Evolutionary conservation across 64 coral and sea anemone species (phyloP).

Genomic region (Stylophora pistillata): DNA sequence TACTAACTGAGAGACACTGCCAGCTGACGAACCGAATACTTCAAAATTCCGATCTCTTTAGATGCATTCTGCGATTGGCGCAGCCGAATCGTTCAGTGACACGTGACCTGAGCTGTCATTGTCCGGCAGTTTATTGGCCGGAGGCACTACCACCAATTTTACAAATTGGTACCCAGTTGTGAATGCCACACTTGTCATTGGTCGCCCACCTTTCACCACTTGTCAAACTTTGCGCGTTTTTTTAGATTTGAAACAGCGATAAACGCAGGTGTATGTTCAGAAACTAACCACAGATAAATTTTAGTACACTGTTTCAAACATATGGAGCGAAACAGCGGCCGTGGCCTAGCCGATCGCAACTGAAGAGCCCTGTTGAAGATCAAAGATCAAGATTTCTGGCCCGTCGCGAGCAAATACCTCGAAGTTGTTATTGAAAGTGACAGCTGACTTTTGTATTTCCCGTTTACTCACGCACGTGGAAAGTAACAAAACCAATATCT

Average conservation of each 20-base stretch:
- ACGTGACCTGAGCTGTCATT: slow-evolving; percentile 94
- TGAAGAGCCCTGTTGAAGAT: neutral
- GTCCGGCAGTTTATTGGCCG: slow-evolving; percentile 94
- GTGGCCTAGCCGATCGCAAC: neutral
- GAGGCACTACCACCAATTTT: slow-evolving; percentile 84
- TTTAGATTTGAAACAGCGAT: slow-evolving; percentile 91
- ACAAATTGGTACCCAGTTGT: slow-evolving; percentile 99
- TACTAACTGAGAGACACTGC: slow-evolving; percentile 86
- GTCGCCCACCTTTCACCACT: slow-evolving; percentile 77
- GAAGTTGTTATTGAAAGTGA: slow-evolving; percentile 49
- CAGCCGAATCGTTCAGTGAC: slow-evolving; percentile 15
- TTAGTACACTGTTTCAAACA: slow-evolving; percentile 11
- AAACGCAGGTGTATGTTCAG: slow-evolving; percentile 69
- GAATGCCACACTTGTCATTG: slow-evolving; percentile 91
- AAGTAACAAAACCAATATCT: slow-evolving; percentile 44
- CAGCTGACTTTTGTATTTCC: slow-evolving; percentile 47
- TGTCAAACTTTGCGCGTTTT: slow-evolving; percentile 95
- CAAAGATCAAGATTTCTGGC: slow-evolving; percentile 55
- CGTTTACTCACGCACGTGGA: slow-evolving; percentile 39
- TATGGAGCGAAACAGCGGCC: neutral
- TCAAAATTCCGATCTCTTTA: slow-evolving; percentile 99
- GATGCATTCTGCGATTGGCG: slow-evolving; percentile 59
- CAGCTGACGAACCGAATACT: slow-evolving; percentile 99
- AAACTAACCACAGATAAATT: slow-evolving; percentile 41
- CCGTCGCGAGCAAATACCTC: slow-evolving; percentile 52